Conservation (phyloP, 2,797 vertebrate species). For the Chiroxiphia lanceolata region DNA sequence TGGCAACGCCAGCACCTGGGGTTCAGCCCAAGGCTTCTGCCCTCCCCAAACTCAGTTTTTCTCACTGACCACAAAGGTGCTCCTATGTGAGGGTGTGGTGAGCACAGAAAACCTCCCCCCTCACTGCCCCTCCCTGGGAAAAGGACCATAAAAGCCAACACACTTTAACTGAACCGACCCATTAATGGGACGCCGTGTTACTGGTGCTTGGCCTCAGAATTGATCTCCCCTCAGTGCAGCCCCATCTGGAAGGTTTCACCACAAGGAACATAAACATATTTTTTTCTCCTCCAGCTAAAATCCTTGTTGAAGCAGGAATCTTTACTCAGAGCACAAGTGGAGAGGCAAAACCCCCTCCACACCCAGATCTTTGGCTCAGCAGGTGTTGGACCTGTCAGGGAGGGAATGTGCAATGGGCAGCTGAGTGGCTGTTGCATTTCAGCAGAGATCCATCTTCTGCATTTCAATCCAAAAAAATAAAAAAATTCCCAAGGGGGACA, state of each 20-base stretch:
- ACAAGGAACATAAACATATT: background rate
- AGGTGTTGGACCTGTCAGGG: background rate
- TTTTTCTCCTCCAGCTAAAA: background rate
- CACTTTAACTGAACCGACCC: constrained; percentile 22
- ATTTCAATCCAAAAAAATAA: background rate
- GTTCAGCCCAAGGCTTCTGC: background rate
- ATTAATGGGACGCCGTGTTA: background rate
- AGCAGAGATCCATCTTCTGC: background rate
- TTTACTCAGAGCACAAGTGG: background rate
- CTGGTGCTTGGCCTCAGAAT: constrained; percentile 6
- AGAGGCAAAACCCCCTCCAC: background rate
- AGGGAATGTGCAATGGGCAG: background rate
- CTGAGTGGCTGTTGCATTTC: background rate
- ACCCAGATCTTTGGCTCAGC: background rate
- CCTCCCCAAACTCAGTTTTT: background rate
- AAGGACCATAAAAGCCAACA: background rate
- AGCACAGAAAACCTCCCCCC: background rate
- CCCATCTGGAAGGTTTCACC: constrained; percentile 54
- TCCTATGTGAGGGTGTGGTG: background rate
- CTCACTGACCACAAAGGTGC: background rate
- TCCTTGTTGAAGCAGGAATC: background rate
- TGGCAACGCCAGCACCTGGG: background rate
- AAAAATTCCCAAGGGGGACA: background rate
- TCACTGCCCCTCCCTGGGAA: background rate
- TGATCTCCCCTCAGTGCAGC: constrained; percentile 6